Conservation (phyloP, 2,888 invertebrate species). For the Myopa testacea region DNA sequence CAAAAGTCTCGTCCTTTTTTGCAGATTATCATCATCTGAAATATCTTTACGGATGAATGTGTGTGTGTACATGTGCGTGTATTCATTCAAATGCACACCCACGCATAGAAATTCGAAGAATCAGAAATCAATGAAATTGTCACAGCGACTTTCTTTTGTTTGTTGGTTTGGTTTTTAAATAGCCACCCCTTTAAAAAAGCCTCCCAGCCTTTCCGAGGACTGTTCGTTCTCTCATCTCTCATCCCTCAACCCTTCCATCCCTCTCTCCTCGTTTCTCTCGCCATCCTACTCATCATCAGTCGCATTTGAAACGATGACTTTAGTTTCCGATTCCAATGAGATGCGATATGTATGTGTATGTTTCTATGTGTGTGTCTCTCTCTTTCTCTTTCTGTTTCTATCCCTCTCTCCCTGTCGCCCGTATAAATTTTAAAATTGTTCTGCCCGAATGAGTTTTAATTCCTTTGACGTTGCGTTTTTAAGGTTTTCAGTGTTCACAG, state of each 20-base stretch:
- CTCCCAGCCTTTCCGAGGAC: neutral
- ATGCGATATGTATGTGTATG: conserved; percentile 39
- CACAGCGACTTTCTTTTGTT: conserved; percentile 50
- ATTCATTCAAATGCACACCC: conserved; percentile 8
- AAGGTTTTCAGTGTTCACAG: conserved; percentile 42
- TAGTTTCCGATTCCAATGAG: conserved; percentile 31
- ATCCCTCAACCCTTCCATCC: conserved; percentile 11
- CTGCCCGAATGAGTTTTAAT: conserved; percentile 68
- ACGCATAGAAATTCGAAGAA: conserved; percentile 48
- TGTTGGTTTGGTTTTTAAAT: conserved; percentile 22
- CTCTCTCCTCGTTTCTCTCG: neutral
- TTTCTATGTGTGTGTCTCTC: conserved; percentile 9
- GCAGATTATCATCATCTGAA: conserved; percentile 18
- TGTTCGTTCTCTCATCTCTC: neutral
- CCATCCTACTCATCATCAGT: conserved; percentile 33
- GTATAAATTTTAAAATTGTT: conserved; percentile 67
- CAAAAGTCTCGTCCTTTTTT: conserved; percentile 32
- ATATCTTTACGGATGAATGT: neutral
- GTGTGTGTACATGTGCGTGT: conserved; percentile 8
- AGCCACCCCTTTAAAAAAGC: neutral
- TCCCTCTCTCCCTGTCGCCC: conserved; percentile 46
- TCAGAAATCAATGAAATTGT: conserved; percentile 60
- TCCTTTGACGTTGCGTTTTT: conserved; percentile 61
- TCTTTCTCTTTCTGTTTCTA: conserved; percentile 31
- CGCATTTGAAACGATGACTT: conserved; percentile 1